Base-by-base conservation (phyloP, 2,113 vertebrate species). In the Notechis scutatus region DNA sequence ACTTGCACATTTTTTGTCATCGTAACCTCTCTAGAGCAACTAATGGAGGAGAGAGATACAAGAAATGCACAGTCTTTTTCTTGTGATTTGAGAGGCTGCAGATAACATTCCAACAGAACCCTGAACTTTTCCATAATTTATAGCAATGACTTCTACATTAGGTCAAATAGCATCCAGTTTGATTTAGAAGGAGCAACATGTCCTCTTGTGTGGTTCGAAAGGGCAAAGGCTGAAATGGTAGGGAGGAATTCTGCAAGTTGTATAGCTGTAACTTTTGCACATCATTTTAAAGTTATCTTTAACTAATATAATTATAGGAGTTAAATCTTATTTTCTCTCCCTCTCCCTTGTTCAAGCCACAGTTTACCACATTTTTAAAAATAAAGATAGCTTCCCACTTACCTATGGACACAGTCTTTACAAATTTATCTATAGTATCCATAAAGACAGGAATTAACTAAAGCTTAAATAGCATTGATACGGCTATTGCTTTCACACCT, bases 161-260 rank as follows among this genome's bases (percentile, higher is more conserved):
- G 42, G 26, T n/a, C 61, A 95, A 96, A 95, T 90, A 11, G 88
- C 9, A 96, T 87, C 23, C 59, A 95, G 94, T 93, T 47, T 93
- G 54, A 69, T 96, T 97, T 93, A 86, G 57, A 96, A 95, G 96
- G 90, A 95, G 57, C 64, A 94, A 12, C 91, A 92, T 94, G 91
- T 61, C 93, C 92, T 96, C 92, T 94, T 47, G 15, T 96, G 86
- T 93, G 93, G 69, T 55, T 96, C 3, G 5, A 85, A 61, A 90
- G n/a, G 21, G 81, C 39, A 90, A 85, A 91, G 57, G 10, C 85
- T 91, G 81, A 90, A 64, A 91, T 52, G 88, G 87, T 55, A 93
- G 50, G 56, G 90, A 45, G 47, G n/a, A 26, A 89, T 34, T 2
- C 34, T 50, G 10, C 11, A 56, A 39, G 20, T 61, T 54, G 93